phyloP scores from a whole-genome alignment of 2,113 vertebrate genomes.

The Sturnira hondurensis region DNA sequence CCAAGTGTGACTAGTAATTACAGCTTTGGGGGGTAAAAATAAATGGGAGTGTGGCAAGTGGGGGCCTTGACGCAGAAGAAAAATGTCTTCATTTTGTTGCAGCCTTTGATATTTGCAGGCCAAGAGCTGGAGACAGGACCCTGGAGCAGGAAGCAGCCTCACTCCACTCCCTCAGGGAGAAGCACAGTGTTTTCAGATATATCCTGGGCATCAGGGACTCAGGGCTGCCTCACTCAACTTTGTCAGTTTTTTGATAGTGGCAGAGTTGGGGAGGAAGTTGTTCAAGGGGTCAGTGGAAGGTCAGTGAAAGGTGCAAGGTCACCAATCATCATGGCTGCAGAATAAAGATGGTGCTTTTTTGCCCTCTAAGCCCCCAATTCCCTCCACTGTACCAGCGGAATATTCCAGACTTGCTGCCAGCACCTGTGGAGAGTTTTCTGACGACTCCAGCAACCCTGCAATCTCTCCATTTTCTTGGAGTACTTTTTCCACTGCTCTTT shows the following conservation, averaged over 20 bases:
- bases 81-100: not conserved
- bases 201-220: not conserved
- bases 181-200: not conserved
- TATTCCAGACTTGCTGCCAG: not conserved
- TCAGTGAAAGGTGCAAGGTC: not conserved
- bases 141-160: not conserved
- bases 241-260: not conserved
- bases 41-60: not conserved
- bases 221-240: not conserved
- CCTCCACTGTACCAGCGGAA: not conserved
- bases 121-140: not conserved
- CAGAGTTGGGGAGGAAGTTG: not conserved
- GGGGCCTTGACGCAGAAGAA: not conserved
- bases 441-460: not conserved
- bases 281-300: not conserved
- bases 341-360: not conserved
- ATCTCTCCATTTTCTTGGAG: not conserved
- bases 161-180: not conserved
- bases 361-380: not conserved
- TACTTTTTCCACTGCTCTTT: not conserved
- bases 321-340: not conserved
- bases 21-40: conserved; percentile 19
- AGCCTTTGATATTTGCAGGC: not conserved
- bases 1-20: not conserved
- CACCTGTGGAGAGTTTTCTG: not conserved